Base-by-base conservation (phyloP, 2,113 vertebrate species). In the Glaucidium brasilianum region DNA sequence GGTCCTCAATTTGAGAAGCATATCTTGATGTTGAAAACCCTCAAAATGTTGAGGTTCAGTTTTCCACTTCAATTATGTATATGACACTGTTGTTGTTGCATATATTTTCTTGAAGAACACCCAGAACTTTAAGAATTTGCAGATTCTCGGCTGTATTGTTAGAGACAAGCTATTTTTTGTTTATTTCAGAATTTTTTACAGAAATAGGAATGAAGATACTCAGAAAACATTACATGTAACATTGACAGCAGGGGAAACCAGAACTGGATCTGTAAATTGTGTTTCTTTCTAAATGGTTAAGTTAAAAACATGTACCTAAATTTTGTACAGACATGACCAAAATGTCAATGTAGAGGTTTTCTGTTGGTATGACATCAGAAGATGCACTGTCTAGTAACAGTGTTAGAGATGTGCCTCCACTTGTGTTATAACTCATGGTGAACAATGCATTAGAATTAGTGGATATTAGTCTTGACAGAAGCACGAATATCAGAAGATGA, bases 401-500 rank as follows among this genome's bases (percentile, higher is more conserved):
- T 62, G 15, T 21, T 43, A 41, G 13, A 84, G 12, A 26, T 11
- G 13, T 30, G 43, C 30, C 9, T 66, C 30, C 12, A 26, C 32
- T 77, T 32, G 2, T 45, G 12, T 68, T 55, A 62, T 11, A 30
- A 39, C 8, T 53, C 39, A 10, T 30, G 27, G 35, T 49, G 45
- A 76, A 19, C 11, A 71, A 49, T 30, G 19, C 9, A 22, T 49
- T 72, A 34, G 32, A 59, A 37, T 41, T 73, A 39, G 14, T 11
- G 32, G 22, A 39, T 81, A 11, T 11, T 11, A 37, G 32, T 30
- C 47, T 55, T 59, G 49, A 45, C 6, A 64, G 45, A 59, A 82
- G 13, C 8, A 21, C 1, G 0, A 26, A 5, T 50, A 29, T 52
- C 14, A 55, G 35, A 55, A 30, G 4, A n/a, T 18, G 6, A 5